A percentile compares a stretch with the other conserved stretches of the same genome.
These are phyloP conservation scores for Anodontia alba DNA, from an alignment of 2,888 invertebrate species.

Conservation along the genomic window DNA sequence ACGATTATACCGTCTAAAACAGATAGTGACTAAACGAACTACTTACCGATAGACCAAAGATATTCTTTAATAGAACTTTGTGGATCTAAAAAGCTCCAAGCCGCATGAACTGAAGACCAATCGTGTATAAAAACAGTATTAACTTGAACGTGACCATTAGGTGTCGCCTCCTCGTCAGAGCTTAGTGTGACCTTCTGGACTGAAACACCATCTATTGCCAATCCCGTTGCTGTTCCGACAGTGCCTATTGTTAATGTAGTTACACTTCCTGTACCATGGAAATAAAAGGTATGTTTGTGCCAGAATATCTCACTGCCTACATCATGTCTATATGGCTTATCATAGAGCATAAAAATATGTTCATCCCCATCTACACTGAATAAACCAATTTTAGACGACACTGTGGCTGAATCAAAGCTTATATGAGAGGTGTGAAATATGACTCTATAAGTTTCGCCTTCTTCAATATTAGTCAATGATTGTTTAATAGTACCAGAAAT, in stretches of 20 bases:
- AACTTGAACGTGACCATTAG: slow-evolving; percentile 30
- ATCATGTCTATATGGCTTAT: slow-evolving; percentile 20
- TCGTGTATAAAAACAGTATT: slow-evolving; percentile 47
- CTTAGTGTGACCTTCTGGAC: slow-evolving; percentile 16
- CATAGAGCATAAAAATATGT: slow-evolving; percentile 40
- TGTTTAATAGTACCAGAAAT: slow-evolving; percentile 25
- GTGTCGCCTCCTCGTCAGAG: not conserved
- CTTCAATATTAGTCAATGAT: not conserved
- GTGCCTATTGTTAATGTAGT: slow-evolving; percentile 27
- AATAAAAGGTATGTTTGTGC: slow-evolving; percentile 50
- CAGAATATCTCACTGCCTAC: slow-evolving; percentile 19
- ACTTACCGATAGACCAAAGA: slow-evolving; percentile 52
- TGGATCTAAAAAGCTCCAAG: slow-evolving; percentile 44
- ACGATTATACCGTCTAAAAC: no score
- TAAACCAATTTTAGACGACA: slow-evolving; percentile 38
- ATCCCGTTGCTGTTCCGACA: slow-evolving; percentile 1
- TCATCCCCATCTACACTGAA: slow-evolving; percentile 22
- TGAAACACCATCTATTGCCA: slow-evolving; percentile 38
- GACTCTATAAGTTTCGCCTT: slow-evolving; percentile 17
- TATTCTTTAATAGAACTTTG: slow-evolving; percentile 49
- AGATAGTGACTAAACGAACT: no score
- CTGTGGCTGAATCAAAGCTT: slow-evolving; percentile 1
- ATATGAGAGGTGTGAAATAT: slow-evolving; percentile 42
- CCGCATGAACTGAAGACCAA: slow-evolving; percentile 51
- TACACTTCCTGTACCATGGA: not conserved